These are phyloP conservation scores for Sebastes oblongus DNA, from an alignment of 2,797 vertebrate genomes.

Conservation along the genomic window DNA sequence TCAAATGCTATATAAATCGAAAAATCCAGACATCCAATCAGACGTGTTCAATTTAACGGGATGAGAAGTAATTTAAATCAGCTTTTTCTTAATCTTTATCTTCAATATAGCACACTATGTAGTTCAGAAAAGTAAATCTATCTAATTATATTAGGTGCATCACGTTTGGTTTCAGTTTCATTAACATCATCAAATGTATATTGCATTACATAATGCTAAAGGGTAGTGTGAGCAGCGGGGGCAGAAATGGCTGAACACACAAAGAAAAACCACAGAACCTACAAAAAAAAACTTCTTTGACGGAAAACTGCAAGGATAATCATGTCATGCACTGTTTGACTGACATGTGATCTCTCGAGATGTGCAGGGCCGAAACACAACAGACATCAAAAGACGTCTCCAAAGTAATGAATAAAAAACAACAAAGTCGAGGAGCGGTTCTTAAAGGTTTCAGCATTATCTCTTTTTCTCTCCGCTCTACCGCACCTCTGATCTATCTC, in stretches of 20 bases:
- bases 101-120: neutral
- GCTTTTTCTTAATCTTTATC: neutral
- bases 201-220: neutral
- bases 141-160: neutral
- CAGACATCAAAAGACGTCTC: conserved; percentile 7
- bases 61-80: neutral
- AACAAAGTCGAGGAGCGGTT: neutral
- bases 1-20: neutral
- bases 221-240: neutral
- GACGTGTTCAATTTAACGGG: neutral
- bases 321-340: neutral
- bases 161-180: neutral
- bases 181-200: neutral
- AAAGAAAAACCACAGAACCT: neutral
- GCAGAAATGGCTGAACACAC: neutral
- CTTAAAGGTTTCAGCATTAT: neutral
- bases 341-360: conserved; percentile 28
- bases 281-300: neutral
- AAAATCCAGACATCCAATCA: neutral
- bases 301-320: neutral
- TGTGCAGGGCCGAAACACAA: conserved; percentile 8
- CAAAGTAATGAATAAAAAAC: conserved; percentile 5
- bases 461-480: neutral
- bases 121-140: neutral
- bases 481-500: conserved; percentile 1